These are phyloP conservation scores for Acropternis orthonyx DNA, from an alignment of 2,797 vertebrate genomes.

Conservation along the genomic window DNA sequence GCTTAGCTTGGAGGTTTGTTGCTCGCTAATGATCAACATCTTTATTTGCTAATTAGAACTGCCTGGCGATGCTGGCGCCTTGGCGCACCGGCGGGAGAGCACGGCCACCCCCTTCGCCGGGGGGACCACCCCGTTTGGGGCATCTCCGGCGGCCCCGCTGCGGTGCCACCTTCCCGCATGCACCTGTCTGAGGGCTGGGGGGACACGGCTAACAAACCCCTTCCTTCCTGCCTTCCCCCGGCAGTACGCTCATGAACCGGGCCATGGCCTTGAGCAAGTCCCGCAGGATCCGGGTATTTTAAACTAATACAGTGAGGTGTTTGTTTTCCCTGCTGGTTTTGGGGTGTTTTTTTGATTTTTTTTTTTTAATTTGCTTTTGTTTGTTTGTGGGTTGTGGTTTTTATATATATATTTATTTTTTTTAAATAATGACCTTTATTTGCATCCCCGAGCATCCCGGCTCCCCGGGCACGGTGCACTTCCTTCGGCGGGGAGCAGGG, in stretches of 20 bases:
- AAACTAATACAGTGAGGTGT: background rate
- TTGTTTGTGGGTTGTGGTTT: background rate
- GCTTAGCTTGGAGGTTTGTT: background rate
- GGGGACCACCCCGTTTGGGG: background rate
- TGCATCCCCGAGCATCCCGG: background rate
- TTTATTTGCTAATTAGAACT: conserved; percentile 13
- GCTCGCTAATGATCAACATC: conserved; percentile 9
- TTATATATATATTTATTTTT: background rate
- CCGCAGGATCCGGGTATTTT: background rate
- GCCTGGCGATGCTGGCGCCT: background rate
- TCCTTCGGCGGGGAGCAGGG: conserved; percentile 34
- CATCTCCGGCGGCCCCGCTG: background rate
- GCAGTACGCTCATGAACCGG: accelerated
- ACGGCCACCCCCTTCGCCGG: background rate
- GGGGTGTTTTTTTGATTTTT: background rate
- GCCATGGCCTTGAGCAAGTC: background rate
- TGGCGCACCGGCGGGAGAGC: background rate
- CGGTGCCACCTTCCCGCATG: background rate
- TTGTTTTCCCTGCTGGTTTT: background rate
- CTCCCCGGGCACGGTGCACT: background rate
- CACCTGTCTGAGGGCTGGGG: background rate
- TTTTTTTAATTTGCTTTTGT: accelerated
- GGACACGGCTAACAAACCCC: accelerated
- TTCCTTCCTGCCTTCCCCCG: background rate
- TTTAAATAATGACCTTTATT: background rate